Base-by-base conservation (phyloP, 2,113 vertebrate species). In the Neolamprologus fasciatus region DNA sequence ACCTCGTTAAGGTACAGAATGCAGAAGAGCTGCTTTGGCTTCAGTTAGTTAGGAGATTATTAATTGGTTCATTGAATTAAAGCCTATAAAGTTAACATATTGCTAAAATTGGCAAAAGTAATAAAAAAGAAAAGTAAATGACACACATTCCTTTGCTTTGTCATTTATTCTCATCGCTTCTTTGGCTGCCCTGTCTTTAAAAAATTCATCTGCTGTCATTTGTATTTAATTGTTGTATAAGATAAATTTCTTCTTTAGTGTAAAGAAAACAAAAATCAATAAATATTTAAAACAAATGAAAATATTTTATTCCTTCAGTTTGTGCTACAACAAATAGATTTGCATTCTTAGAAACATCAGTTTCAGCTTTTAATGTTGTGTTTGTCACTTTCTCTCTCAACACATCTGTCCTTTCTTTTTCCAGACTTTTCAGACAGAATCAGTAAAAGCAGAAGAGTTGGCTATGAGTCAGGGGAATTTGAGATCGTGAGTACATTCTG, bases 361-460 rank as follows among this genome's bases (percentile, higher is more conserved):
- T 71, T 63, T 63, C 12, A 63, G 5, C 40, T 68, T 80, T 57
- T 66, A 42, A 26, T 9, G 31, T 85, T 2, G 61, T 47, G 4
- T 45, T 55, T 58, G 10, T 26, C 40, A 28, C 6, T 55, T 58
- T 83, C 6, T 86, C 19, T 82, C 7, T 26, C 12, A 53, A 82
- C 19, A n/a, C 45, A 23, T 81, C 89, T 81, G 13, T 80, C n/a
- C 68, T 66, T 80, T 90, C 83, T 81, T 89, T 73, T 45, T 7
- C 40, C 94, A 99, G 98, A 99, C 93, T 99, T 99, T 95, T 99
- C 98, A 2, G 98, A 99, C 93, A 96, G 97, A 92, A 98, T 99
- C 91, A 97, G 97, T 93, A 97, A 96, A 94, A 96, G 93, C 88
- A 97, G 97, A 93, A 96, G 97, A 31, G 98, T 97, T 8, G 98